A percentile compares a stretch with the other conserved stretches of the same genome.
These are phyloP conservation scores for Tineola bisselliella DNA, from an alignment of 2,888 invertebrate species.

Conservation along the genomic window DNA sequence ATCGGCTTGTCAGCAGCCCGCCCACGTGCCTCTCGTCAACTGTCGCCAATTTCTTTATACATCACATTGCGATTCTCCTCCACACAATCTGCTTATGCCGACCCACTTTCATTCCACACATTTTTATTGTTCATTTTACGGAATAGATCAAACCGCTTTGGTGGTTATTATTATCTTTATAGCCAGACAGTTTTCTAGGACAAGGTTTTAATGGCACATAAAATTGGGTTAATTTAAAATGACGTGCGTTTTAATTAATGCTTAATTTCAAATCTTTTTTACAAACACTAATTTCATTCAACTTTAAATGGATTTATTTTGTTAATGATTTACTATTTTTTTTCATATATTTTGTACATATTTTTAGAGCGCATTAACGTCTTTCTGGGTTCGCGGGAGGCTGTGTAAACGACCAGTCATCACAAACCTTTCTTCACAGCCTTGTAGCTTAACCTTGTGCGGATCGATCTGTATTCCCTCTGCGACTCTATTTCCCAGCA, in stretches of 20 bases:
- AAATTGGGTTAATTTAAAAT: neutral
- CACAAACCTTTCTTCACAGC: slow-evolving; percentile 2
- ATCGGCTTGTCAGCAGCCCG: slow-evolving; percentile 21
- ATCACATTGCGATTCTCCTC: slow-evolving; percentile 32
- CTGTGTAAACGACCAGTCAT: slow-evolving; percentile 1
- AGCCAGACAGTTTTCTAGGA: neutral
- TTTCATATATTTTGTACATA: too few relatives aligned
- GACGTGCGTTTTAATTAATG: neutral
- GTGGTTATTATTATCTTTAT: slow-evolving; percentile 3
- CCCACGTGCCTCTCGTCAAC: slow-evolving; percentile 42
- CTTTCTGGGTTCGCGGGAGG: neutral
- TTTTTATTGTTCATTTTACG: slow-evolving; percentile 13
- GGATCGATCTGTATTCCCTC: neutral
- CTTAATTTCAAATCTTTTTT: neutral
- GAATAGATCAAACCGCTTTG: neutral
- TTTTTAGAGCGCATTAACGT: neutral
- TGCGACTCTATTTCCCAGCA: neutral
- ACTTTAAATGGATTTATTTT: neutral
- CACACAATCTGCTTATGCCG: slow-evolving; percentile 28
- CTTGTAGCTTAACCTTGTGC: slow-evolving; percentile 4
- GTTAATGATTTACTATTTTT: too few relatives aligned
- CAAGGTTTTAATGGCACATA: neutral
- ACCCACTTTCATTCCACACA: slow-evolving; percentile 30
- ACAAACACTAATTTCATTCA: neutral
- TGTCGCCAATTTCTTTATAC: slow-evolving; percentile 37